Evolutionary conservation across 2,888 invertebrate species (phyloP), one percentile per base, ranked within the genome.

Genomic region (Drosophila fungiperda): DNA sequence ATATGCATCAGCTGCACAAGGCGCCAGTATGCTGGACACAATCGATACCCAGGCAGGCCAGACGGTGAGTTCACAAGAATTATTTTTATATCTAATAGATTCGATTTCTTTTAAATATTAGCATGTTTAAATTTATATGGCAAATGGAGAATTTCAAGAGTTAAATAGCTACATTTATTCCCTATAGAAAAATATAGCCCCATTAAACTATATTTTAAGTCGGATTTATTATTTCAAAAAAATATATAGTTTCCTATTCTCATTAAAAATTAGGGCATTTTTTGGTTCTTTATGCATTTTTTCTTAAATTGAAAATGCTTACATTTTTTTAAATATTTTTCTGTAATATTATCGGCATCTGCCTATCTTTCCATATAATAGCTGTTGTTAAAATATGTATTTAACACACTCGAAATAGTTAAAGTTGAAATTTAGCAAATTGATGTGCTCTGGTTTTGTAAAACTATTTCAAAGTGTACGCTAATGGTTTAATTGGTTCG

Each of bases 11-110:
- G 68, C 83, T 92, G 65, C 93, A 93, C 88, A 93, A 93, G 89
- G 93, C 93, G 69, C 89, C 87, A 20, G 91, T 93, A 73, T 93
- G 93, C 84, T 93, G 93, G 93, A 93, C 93, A 78, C 93, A 93
- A 83, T 93, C 93, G 38, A 91, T 93, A 86, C 93, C 93, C 89
- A 91, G 93, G 83, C 93, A 93, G 91, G 91, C 93, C 57, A 93
- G 93, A 92, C 91, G 93, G 93, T 93, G 77, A 93, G 92, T 77
- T 9, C 9, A 26, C 23, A 15, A 12, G 11, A 50, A 20, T 32
- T 20, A 5, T 8, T 48, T 26, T 3, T 17, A 26, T 23, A 33
- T 8, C 0, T 33, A 15, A 33, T 1, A 52, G 8, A 26, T 26
- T 29, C 5, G 6, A 15, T 15, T 12, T 3, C 0, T 48, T 26